These are phyloP conservation scores for Philhelius pedissequus DNA, from an alignment of 2,888 invertebrate genomes.

Conservation along the genomic window DNA sequence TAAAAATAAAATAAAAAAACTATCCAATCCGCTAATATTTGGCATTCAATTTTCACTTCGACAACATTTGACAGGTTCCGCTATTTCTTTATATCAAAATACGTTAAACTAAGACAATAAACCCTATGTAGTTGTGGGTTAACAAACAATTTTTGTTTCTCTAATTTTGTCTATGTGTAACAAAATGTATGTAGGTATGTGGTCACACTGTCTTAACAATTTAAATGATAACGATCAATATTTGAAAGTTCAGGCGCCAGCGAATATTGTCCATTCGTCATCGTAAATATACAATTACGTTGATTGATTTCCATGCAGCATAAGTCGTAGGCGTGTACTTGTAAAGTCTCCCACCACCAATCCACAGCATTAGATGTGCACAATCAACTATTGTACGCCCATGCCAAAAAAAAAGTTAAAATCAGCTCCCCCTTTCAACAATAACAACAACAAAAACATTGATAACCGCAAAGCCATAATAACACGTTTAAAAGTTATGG, in stretches of 20 bases:
- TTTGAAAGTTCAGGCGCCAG: conserved; percentile 28
- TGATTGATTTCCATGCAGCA: conserved; percentile 46
- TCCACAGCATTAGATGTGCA: neutral
- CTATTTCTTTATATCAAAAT: no score
- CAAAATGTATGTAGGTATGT: no score
- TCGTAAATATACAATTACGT: conserved; percentile 3
- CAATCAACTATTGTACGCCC: conserved; percentile 54
- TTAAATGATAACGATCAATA: no score
- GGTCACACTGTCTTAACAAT: no score
- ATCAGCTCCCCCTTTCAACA: conserved; percentile 6
- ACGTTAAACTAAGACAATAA: no score
- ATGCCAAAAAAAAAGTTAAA: conserved; percentile 8
- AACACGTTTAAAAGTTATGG: conserved; percentile 63
- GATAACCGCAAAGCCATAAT: conserved; percentile 42
- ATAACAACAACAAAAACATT: neutral
- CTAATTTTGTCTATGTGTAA: no score
- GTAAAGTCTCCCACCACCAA: conserved; percentile 44
- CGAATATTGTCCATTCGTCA: conserved; percentile 51
- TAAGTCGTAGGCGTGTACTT: conserved; percentile 56
- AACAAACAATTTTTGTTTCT: no score
- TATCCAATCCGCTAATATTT: no score
- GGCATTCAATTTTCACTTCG: no score
- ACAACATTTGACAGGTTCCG: no score
- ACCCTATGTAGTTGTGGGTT: no score
- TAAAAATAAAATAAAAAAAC: no score